A percentile compares a stretch with the other conserved stretches of the same genome.
These are phyloP conservation scores for Heliothis subflexa DNA, from an alignment of 1,140 invertebrate genomes.

Conservation along the genomic window DNA sequence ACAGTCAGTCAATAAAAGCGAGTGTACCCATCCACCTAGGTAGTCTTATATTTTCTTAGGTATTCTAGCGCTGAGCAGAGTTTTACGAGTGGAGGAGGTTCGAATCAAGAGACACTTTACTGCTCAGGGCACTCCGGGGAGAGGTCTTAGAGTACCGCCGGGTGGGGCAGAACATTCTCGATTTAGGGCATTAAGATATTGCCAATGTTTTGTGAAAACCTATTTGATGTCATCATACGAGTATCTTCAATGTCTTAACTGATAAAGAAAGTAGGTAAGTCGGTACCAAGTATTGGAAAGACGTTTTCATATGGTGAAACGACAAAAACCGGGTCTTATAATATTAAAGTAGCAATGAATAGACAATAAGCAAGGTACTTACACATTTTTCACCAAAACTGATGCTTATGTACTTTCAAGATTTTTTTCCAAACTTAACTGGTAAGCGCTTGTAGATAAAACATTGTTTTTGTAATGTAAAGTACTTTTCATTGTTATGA, in stretches of 20 bases:
- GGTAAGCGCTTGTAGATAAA: too few species aligned
- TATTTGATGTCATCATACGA: not conserved
- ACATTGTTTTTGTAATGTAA: too few species aligned
- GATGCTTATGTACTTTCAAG: too few species aligned
- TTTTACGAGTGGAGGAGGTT: conserved; percentile 53
- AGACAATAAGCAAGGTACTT: too few species aligned
- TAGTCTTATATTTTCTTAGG: conserved; percentile 31
- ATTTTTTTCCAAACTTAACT: too few species aligned
- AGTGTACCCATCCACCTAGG: conserved; percentile 3
- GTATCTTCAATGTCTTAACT: not conserved
- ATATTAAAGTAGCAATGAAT: too few species aligned
- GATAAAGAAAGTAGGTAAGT: too few species aligned
- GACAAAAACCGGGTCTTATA: too few species aligned
- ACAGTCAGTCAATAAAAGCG: conserved; percentile 26
- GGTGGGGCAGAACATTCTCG: conserved; percentile 21
- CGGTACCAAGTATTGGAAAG: too few species aligned
- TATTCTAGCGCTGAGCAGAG: conserved; percentile 21
- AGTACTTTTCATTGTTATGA: too few species aligned
- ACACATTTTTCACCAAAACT: too few species aligned
- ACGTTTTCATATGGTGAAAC: too few species aligned
- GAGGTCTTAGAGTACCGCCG: conserved; percentile 34
- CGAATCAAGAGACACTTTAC: conserved; percentile 57
- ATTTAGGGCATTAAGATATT: conserved; percentile 40
- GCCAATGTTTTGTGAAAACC: not conserved
- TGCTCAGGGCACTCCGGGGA: conserved; percentile 57